These are phyloP conservation scores for Gymnocypris eckloni DNA, from an alignment of 2,797 vertebrate species.

Conservation along the genomic window DNA sequence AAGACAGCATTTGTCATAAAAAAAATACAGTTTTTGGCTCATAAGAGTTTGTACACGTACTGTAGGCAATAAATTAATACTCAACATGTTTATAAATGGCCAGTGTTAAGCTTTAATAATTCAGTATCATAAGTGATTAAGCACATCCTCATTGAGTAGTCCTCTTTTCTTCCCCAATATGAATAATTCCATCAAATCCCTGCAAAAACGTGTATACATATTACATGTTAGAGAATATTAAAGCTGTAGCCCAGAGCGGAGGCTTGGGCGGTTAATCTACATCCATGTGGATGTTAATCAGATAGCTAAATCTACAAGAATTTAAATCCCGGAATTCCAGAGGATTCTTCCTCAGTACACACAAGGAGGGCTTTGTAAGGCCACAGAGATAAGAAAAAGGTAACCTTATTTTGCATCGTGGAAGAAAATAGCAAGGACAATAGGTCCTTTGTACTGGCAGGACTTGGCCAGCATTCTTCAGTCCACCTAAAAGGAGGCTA, in stretches of 20 bases:
- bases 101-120: conserved; percentile 47
- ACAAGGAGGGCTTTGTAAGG: conserved; percentile 48
- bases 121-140: conserved; percentile 38
- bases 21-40: background rate
- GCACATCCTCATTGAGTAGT: conserved; percentile 39
- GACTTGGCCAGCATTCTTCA: conserved; percentile 51
- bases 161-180: conserved; percentile 58
- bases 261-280: conserved; percentile 29
- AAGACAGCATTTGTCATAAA: background rate
- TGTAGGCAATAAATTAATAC: conserved; percentile 60
- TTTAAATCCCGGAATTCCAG: conserved; percentile 35
- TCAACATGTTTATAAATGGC: conserved; percentile 43
- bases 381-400: conserved; percentile 49
- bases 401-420: conserved; percentile 33
- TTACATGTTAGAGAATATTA: conserved; percentile 57
- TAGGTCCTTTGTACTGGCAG: conserved; percentile 59
- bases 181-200: conserved; percentile 66
- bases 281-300: conserved; percentile 39
- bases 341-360: conserved; percentile 44
- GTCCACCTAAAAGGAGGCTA: conserved; percentile 57
- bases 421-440: conserved; percentile 51
- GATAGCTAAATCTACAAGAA: conserved; percentile 46
- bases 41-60: conserved; percentile 31
- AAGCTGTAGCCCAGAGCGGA: conserved; percentile 31
- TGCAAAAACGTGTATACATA: conserved; percentile 56